Evolutionary conservation across 2,113 vertebrate genomes (phyloP).

Genomic region (Chaenocephalus aceratus): DNA sequence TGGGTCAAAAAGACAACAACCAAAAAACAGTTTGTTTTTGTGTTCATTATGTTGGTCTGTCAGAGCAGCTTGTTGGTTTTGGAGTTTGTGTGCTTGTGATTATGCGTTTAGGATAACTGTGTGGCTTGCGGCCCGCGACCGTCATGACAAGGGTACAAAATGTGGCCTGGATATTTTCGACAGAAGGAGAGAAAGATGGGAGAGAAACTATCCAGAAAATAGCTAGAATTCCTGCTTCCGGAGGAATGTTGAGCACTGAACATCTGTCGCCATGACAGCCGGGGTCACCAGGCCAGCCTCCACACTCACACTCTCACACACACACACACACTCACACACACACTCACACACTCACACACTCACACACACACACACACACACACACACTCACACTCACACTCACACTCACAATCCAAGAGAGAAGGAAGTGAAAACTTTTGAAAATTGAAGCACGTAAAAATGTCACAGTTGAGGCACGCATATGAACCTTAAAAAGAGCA

Average conservation of each 20-base stretch:
- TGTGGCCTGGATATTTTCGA: slow-evolving; percentile 70
- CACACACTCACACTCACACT: too few relatives aligned
- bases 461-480: too few relatives aligned
- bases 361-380: too few relatives aligned
- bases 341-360: too few relatives aligned
- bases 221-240: slow-evolving; percentile 80
- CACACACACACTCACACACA: slow-evolving; percentile 10
- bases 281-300: slow-evolving; percentile 69
- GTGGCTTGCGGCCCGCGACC: slow-evolving; percentile 42
- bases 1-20: slow-evolving; percentile 72
- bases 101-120: slow-evolving; percentile 62
- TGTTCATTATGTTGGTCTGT: neutral
- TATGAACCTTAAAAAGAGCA: too few relatives aligned
- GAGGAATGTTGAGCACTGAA: slow-evolving; percentile 77
- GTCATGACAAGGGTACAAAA: slow-evolving; percentile 63
- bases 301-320: slow-evolving; percentile 18
- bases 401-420: slow-evolving; percentile 6
- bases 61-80: slow-evolving; percentile 7
- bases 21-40: neutral
- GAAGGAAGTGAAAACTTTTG: slow-evolving; percentile 6
- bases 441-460: too few relatives aligned
- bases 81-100: slow-evolving; percentile 42
- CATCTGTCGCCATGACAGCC: slow-evolving; percentile 82
- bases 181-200: slow-evolving; percentile 1
- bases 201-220: slow-evolving; percentile 67